Percentiles rank a stretch among this genome's conserved stretches.
Conservation (phyloP, 2,888 invertebrate genomes). For the Frankliniella fusca region DNA sequence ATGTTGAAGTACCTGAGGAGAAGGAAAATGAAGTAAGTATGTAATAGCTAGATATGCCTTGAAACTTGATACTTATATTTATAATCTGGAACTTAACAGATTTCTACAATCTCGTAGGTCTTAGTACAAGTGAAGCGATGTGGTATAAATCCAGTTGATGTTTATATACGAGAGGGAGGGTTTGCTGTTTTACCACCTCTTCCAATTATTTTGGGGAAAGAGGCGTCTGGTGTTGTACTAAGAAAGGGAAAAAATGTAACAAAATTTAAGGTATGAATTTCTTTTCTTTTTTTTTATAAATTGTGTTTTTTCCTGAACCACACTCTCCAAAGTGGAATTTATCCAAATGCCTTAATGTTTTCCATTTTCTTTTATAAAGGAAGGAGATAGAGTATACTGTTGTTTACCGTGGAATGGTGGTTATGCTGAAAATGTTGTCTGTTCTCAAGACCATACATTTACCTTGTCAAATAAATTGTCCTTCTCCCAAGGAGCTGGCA, state of each 20-base stretch:
- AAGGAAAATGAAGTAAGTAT: conserved; percentile 29
- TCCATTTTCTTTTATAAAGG: conserved; percentile 36
- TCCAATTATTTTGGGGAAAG: conserved; percentile 53
- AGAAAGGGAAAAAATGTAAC: conserved; percentile 47
- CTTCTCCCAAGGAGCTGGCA: conserved; percentile 52
- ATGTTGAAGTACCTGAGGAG: conserved; percentile 7
- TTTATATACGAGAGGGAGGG: conserved; percentile 53
- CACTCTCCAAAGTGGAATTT: not conserved
- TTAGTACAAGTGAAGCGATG: conserved; percentile 50
- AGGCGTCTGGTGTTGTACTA: conserved; percentile 53
- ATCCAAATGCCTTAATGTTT: not conserved
- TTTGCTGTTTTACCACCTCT: conserved; percentile 48
- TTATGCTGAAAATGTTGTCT: conserved; percentile 50
- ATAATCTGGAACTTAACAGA: not conserved
- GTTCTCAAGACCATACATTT: conserved; percentile 44
- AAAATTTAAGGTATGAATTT: conserved; percentile 46
- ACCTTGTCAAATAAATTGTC: conserved; percentile 47
- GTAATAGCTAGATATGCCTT: not conserved
- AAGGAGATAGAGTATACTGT: conserved; percentile 48
- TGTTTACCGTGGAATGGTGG: conserved; percentile 45
- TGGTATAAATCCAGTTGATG: conserved; percentile 58
- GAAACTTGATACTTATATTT: not conserved
- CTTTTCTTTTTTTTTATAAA: not conserved
- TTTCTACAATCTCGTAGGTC: conserved; percentile 34
- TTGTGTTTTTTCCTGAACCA: not conserved